Evolutionary conservation across 2,113 vertebrate genomes (phyloP), one percentile per base, ranked within the genome.

Genomic region (Mesitornis unicolor): DNA sequence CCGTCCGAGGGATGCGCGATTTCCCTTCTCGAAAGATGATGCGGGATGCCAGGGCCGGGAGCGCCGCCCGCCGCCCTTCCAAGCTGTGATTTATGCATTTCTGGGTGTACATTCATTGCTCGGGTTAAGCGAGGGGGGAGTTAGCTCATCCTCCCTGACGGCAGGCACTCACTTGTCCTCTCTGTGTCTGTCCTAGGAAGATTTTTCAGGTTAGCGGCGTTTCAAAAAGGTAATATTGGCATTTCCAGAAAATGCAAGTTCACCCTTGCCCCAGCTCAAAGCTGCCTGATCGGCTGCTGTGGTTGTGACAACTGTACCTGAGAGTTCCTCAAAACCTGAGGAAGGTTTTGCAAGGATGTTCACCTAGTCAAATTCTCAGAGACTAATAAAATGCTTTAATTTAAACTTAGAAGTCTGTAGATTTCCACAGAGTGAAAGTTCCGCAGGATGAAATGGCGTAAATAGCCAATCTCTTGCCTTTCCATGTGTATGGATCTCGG

Each of bases 91-190:
- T 7, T 65, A n/a, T 8, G 59, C 59, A 0, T 25, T 12, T 10
- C 12, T 6, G 21, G 6, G 25, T 6, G 38, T 10, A 0, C 0
- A 1, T 10, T 6, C 61, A 2, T 19, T 19, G 50, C 56, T 42
- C 25, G 7, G 84, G 17, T 3, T 6, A n/a, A 17, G n/a, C 0
- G 64, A 25, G 65, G 13, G 31, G 51, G 33, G 9, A 2, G 4
- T 29, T 31, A 31, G 50, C 45, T 26, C 48, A 19, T n/a, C 24
- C 43, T n/a, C 33, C 56, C 18, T 6, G 48, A 7, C 25, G 26
- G 24, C 28, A n/a, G 42, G 35, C 40, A 5, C 17, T 38, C 7
- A 0, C 11, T 53, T 78, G 15, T 36, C 59, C 38, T 17, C 57
- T 68, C 56, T 21, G 3, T 12, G 10, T 5, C 42, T 45, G 33